Evolutionary conservation across 2,888 invertebrate genomes (phyloP).

Genomic region (Drosophila monieri): DNA sequence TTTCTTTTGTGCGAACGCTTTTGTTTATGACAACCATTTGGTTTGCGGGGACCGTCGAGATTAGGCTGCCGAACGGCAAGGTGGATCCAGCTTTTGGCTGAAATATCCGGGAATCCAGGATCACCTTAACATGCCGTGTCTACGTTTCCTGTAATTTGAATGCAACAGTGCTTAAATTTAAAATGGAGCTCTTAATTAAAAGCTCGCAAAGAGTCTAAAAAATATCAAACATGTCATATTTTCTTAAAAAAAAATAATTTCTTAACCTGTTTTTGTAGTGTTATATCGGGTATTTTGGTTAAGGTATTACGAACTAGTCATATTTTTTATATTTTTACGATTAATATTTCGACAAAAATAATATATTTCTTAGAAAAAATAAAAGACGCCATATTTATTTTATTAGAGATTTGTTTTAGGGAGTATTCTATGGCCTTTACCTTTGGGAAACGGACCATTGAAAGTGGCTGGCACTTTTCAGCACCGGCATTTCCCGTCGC

Average conservation of each 20-base stretch:
- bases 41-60: conserved; percentile 59
- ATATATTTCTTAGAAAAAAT: too few relatives aligned
- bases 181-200: conserved; percentile 44
- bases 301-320: too few relatives aligned
- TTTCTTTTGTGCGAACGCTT: conserved; percentile 39
- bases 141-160: neutral
- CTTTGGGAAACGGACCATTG: conserved; percentile 33
- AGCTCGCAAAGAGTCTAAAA: conserved; percentile 46
- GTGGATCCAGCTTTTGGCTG: conserved; percentile 25
- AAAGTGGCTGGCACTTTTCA: conserved; percentile 59
- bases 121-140: neutral
- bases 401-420: neutral
- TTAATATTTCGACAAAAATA: too few relatives aligned
- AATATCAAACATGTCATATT: conserved; percentile 58
- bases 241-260: conserved; percentile 26
- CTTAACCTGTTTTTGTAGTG: neutral
- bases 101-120: neutral
- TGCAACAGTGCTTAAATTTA: conserved; percentile 46
- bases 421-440: conserved; percentile 3
- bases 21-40: conserved; percentile 73
- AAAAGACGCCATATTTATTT: too few relatives aligned
- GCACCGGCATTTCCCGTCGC: conserved; percentile 39
- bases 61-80: conserved; percentile 47
- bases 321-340: too few relatives aligned
- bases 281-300: neutral